Base-by-base conservation (phyloP, 1,140 invertebrate species). In the Trissolcus basalis region DNA sequence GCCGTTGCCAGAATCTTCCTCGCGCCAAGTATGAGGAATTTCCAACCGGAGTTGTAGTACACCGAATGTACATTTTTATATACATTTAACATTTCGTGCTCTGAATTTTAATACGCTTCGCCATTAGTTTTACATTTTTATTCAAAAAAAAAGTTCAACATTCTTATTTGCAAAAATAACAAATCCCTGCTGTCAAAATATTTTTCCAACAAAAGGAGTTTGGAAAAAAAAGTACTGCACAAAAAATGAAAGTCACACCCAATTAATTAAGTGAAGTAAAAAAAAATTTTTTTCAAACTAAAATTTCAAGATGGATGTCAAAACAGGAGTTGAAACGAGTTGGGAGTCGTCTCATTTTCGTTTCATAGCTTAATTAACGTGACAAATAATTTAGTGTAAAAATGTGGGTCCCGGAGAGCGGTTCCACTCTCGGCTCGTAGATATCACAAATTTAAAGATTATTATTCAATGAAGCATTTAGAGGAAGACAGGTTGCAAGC, bases 391-490 rank as follows among this genome's bases (percentile, higher is more conserved):
- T 50, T 14, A 36, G 39, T 41, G n/a, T 32, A 36, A 59, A 63
- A 50, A 32, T 50, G 16, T 11, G 19, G 1, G 19, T 6, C 19
- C 19, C 19, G 19, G 19, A 6, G 12, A 7, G 3, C 8, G 7
- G 11, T 44, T 7, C 8, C 44, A n/a, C n/a, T n/a, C n/a, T n/a
- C 16, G 16, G 39, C 13, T 39, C 36, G 51, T 45, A 15, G 47
- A 50, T 12, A 56, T 48, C 11, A 16, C 15, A 60, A 45, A 49
- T 63, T 63, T 56, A 50, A 71, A 58, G 36, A 64, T 72, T 47
- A 64, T 72, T 47, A 64, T 72, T 72, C 48, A 71, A 63, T 72
- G 45, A 13, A 58, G 53, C 47, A 39, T 63, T 58, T 64, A 63
- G 63, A 71, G 50, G 27, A 36, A 56, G 36, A 63, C 48, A 48